A percentile compares a stretch with the other conserved stretches of the same genome.
These are phyloP conservation scores for Diplolepis rosae DNA, from an alignment of 2,888 invertebrate species.

Conservation along the genomic window DNA sequence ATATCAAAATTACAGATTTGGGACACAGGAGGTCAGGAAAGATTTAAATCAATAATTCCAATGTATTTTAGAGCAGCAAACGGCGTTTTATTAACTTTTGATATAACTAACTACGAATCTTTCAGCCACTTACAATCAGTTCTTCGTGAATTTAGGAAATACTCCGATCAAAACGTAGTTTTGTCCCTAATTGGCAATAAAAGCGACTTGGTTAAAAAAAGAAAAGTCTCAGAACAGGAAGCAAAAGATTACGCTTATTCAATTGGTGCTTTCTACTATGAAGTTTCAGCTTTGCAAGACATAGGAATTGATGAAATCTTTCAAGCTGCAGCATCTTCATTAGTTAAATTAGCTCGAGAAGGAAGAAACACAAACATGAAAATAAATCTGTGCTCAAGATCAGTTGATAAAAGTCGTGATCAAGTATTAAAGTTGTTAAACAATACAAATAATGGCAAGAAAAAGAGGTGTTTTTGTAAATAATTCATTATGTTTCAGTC, in stretches of 20 bases:
- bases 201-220: conserved; percentile 80
- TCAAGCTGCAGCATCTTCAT: background rate
- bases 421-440: background rate
- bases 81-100: conserved; percentile 90
- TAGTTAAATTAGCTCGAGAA: background rate
- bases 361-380: background rate
- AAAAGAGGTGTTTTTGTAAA: background rate
- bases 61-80: conserved; percentile 96
- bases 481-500: background rate
- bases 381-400: background rate
- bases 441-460: background rate
- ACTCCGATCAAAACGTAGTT: conserved; percentile 87
- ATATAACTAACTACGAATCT: conserved; percentile 84
- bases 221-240: conserved; percentile 81
- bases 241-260: conserved; percentile 84
- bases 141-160: conserved; percentile 86
- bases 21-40: conserved; percentile 92
- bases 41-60: conserved; percentile 93
- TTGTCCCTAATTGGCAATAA: conserved; percentile 91
- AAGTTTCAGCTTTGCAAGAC: conserved; percentile 87
- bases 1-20: conserved; percentile 88
- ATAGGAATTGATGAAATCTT: conserved; percentile 79
- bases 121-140: conserved; percentile 88
- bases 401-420: background rate
- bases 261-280: conserved; percentile 89